Conservation (phyloP, 1,140 invertebrate genomes). For the Bursaphelenchus mucronatus region DNA sequence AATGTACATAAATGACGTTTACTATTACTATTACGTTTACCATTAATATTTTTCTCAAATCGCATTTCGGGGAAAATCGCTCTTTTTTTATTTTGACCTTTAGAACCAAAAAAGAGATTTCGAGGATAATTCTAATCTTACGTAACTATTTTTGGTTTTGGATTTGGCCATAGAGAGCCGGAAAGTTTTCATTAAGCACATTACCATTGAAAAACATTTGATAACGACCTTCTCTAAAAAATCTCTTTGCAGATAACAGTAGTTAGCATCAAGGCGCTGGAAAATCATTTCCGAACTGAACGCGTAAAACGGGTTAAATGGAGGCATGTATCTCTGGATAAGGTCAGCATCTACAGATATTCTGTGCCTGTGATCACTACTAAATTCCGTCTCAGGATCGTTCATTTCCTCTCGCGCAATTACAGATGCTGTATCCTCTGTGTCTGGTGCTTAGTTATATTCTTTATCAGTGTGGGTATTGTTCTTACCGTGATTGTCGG, state of each 20-base stretch:
- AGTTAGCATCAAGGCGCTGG: constrained; percentile 42
- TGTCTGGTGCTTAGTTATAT: constrained; percentile 35
- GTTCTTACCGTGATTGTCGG: constrained; percentile 32
- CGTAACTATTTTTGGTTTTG: no score
- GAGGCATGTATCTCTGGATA: constrained; percentile 49
- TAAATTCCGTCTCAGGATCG: constrained; percentile 38
- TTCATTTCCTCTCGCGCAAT: constrained; percentile 36
- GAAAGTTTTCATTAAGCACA: no score
- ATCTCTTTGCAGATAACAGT: constrained; percentile 42
- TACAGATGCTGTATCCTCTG: constrained; percentile 32
- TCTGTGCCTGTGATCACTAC: constrained; percentile 43
- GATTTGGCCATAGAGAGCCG: no score
- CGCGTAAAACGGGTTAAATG: constrained; percentile 49
- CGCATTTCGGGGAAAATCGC: no score
- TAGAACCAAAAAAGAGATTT: no score
- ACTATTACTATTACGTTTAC: no score
- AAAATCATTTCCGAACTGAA: constrained; percentile 49
- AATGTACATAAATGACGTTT: no score
- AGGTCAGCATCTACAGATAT: constrained; percentile 45
- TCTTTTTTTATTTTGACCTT: no score
- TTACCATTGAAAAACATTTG: no score
- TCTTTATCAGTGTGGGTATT: constrained; percentile 32
- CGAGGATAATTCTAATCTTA: no score
- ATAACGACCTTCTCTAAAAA: background rate
- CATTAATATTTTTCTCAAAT: no score